Conservation (phyloP, 2,113 vertebrate species). For the Tachysurus fulvidraco region DNA sequence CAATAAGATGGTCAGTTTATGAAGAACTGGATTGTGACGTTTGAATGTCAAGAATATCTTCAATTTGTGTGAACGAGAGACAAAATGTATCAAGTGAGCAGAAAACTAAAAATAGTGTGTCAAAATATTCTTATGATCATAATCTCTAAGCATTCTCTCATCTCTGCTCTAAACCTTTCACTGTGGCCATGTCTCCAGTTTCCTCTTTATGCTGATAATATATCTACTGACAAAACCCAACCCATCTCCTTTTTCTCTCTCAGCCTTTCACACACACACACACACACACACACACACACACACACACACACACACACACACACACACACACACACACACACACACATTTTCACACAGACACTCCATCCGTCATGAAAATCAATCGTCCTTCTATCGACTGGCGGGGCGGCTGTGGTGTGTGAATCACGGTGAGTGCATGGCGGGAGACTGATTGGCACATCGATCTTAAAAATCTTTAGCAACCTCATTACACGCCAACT, state of each 20-base stretch:
- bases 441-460: slow-evolving; percentile 71
- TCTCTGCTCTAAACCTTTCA: slow-evolving; percentile 7
- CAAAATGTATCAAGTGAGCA: background rate
- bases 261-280: background rate
- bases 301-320: slow-evolving; percentile 25
- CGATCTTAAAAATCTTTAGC: slow-evolving; percentile 74
- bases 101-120: background rate
- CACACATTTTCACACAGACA: slow-evolving; percentile 19
- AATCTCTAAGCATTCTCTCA: background rate
- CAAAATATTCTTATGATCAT: background rate
- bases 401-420: slow-evolving; percentile 59
- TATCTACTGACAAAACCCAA: slow-evolving; percentile 33
- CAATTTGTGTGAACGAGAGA: background rate
- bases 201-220: slow-evolving; percentile 49
- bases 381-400: slow-evolving; percentile 65
- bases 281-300: slow-evolving; percentile 15
- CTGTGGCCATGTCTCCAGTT: background rate
- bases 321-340: background rate
- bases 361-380: slow-evolving; percentile 60
- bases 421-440: slow-evolving; percentile 67
- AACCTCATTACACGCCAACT: slow-evolving; percentile 73
- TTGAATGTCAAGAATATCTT: background rate
- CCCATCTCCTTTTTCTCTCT: background rate
- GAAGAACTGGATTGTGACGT: background rate
- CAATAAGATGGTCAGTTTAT: background rate